These are phyloP conservation scores for Aix galericulata DNA, from an alignment of 2,113 vertebrate genomes.

Conservation along the genomic window DNA sequence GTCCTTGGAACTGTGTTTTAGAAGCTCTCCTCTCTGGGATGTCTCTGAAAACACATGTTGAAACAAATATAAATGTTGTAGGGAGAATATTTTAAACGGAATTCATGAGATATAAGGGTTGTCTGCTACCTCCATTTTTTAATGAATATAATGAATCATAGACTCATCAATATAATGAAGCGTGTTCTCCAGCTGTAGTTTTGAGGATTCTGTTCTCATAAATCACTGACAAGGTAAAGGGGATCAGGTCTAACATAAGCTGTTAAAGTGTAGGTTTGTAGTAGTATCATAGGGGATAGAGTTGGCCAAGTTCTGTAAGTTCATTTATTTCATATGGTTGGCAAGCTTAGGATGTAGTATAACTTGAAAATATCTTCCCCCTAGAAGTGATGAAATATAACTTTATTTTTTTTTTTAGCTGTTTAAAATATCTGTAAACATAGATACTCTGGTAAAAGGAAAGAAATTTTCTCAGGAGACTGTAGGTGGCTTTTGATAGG, in stretches of 20 bases:
- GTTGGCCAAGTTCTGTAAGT: background rate
- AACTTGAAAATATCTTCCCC: background rate
- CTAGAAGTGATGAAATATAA: background rate
- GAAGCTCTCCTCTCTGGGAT: background rate
- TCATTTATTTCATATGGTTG: background rate
- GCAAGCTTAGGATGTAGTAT: background rate
- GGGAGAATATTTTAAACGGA: background rate
- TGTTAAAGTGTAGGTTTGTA: background rate
- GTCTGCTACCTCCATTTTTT: background rate
- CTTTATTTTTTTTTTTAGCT: background rate
- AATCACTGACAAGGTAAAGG: background rate
- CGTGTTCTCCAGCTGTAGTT: background rate
- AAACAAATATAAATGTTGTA: constrained; percentile 24
- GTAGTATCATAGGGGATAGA: background rate
- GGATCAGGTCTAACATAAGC: background rate
- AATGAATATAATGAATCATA: background rate
- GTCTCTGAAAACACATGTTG: background rate
- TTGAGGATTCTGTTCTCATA: background rate
- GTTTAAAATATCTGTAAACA: background rate
- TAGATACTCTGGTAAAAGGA: background rate
- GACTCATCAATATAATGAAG: background rate
- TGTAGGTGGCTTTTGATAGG: background rate
- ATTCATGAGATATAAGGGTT: background rate
- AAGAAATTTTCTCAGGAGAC: background rate
- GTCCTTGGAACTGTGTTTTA: background rate